These are phyloP conservation scores for Climacteris rufus DNA, from an alignment of 2,113 vertebrate species.

Conservation along the genomic window DNA sequence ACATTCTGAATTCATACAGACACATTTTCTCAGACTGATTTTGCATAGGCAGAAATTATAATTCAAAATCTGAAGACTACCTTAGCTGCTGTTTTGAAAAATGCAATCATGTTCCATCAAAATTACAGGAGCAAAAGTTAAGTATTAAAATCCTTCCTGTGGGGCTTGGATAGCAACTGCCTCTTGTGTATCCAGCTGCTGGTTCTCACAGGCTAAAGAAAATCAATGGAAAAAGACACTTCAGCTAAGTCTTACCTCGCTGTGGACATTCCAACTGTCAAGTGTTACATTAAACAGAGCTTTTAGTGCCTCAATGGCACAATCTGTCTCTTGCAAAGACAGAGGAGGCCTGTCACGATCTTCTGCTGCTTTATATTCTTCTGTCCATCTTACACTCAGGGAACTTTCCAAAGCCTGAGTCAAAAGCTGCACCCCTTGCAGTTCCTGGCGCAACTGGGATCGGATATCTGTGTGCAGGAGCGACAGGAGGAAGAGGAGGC, in stretches of 20 bases:
- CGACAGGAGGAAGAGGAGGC: constrained; percentile 93
- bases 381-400: constrained; percentile 87
- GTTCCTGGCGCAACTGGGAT: constrained; percentile 79
- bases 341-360: constrained; percentile 76
- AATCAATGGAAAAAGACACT: background rate
- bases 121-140: background rate
- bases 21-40: background rate
- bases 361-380: constrained; percentile 81
- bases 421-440: constrained; percentile 83
- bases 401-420: constrained; percentile 88
- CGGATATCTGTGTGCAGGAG: constrained; percentile 88
- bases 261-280: constrained; percentile 82
- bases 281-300: constrained; percentile 95
- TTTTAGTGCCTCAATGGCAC: constrained; percentile 92
- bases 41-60: background rate
- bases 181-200: background rate
- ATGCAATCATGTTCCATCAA: background rate
- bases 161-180: background rate
- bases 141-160: background rate
- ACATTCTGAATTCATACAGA: background rate
- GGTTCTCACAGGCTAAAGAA: background rate
- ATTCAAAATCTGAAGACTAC: background rate
- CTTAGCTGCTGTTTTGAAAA: background rate
- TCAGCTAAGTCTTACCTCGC: constrained; percentile 80
- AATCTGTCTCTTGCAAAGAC: constrained; percentile 84